A percentile compares a stretch with the other conserved stretches of the same genome.
Conservation (phyloP, 2,113 vertebrate species). For the Cynoglossus semilaevis region DNA sequence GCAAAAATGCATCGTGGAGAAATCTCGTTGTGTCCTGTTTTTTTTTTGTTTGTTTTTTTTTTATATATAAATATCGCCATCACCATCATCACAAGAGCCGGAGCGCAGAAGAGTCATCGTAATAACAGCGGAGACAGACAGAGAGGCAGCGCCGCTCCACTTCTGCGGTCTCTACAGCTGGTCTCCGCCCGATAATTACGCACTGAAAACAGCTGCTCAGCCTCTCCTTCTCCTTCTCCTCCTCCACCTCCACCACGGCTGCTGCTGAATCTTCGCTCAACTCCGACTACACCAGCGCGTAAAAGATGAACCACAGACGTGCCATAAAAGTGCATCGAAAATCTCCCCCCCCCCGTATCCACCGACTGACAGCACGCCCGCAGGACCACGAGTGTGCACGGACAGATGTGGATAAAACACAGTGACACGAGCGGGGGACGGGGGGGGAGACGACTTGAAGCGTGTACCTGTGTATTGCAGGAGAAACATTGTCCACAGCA, state of each 20-base stretch:
- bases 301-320: too few relatives aligned
- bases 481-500: constrained; percentile 78
- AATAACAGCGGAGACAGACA: background rate
- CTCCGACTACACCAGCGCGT: too few relatives aligned
- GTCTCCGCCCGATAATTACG: constrained; percentile 41
- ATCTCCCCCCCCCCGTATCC: too few relatives aligned
- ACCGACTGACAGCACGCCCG: constrained; percentile 2
- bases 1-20: background rate
- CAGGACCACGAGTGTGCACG: constrained; percentile 4
- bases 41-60: too few relatives aligned
- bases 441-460: too few relatives aligned
- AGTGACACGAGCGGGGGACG: background rate
- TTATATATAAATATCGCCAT: too few relatives aligned
- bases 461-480: constrained; percentile 80
- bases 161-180: constrained; percentile 50
- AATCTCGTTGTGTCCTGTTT: background rate
- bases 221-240: too few relatives aligned
- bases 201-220: background rate
- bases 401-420: background rate
- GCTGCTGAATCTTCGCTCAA: too few relatives aligned
- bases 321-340: too few relatives aligned
- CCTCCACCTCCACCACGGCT: too few relatives aligned
- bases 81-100: background rate
- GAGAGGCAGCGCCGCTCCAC: constrained; percentile 11
- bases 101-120: constrained; percentile 9